phyloP scores from a whole-genome alignment of 2,797 vertebrate species.

The Acanthopagrus latus region DNA sequence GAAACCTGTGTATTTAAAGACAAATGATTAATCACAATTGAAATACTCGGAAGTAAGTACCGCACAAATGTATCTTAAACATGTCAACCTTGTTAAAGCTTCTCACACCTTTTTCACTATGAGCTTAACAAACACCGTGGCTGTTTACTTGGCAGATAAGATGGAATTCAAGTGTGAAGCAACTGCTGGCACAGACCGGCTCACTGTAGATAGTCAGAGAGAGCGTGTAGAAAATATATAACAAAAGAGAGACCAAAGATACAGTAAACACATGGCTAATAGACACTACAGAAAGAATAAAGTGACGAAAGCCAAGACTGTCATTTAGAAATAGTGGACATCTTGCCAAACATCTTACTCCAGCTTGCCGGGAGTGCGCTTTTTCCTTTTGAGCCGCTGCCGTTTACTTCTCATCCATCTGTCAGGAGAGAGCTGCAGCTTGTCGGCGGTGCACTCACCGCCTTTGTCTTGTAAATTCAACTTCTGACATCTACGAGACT shows the following conservation, averaged over 20 bases:
- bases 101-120: constrained; percentile 29
- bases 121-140: constrained; percentile 13
- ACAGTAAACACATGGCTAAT: constrained; percentile 58
- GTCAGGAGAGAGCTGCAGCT: constrained; percentile 78
- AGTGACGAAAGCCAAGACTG: constrained; percentile 59
- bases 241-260: constrained; percentile 44
- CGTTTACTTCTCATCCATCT: constrained; percentile 80
- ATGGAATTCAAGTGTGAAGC: constrained; percentile 31
- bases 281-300: constrained; percentile 55
- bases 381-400: constrained; percentile 73
- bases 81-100: constrained; percentile 18
- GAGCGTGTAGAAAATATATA: neutral
- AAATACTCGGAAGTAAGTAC: constrained; percentile 7
- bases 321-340: constrained; percentile 70
- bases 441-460: constrained; percentile 69
- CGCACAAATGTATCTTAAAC: constrained; percentile 11
- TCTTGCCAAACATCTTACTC: constrained; percentile 74
- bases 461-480: constrained; percentile 85
- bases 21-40: constrained; percentile 16
- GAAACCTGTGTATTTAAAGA: constrained; percentile 23
- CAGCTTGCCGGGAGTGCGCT: constrained; percentile 59
- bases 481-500: constrained; percentile 81
- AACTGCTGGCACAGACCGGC: constrained; percentile 33
- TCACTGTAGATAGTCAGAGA: constrained; percentile 12
- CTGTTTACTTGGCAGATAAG: constrained; percentile 31